Base-by-base conservation (phyloP, 2,113 vertebrate species). In the Mionectes macconnelli region DNA sequence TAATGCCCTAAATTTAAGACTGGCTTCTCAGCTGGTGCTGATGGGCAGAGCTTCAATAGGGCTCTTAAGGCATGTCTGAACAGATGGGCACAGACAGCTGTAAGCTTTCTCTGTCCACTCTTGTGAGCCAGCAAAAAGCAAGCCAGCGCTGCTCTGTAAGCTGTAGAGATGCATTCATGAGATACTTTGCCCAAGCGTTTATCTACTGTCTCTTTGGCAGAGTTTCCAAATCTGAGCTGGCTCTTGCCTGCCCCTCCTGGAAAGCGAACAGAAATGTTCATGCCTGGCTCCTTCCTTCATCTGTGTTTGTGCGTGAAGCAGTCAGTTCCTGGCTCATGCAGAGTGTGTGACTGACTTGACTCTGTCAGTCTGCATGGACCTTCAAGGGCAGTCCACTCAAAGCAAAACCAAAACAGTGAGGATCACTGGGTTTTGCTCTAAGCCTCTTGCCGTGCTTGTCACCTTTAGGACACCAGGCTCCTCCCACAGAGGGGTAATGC, bases 1-100 rank as follows among this genome's bases (percentile, higher is more conserved):
- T 92, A 95, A 77, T 94, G 22, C n/a, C 39, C 52, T 84, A 77
- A 66, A 93, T 93, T 77, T 86, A 80, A 75, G 64, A 33, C 40
- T 73, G 2, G 33, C 42, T 92, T 86, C 84, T 95, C 88, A 94
- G 75, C 63, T 92, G 75, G n/a, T 83, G 63, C 69, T 85, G 78
- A 35, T 88, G 40, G 59, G 88, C 57, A 83, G 69, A 59, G 50
- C 21, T 92, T 80, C 94, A 70, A 25, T 4, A 80, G 83, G 50
- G 25, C 59, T 94, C 24, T 77, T 77, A 77, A 64, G 55, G 40
- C 83, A 74, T 70, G 30, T 67, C 75, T 86, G 62, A 39, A 53
- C 92, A 95, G 90, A 90, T 92, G 94, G 88, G 55, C 3, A 5
- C 12, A 62, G 79, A 42, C 55, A 94, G 75, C 79, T 85, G 33